Base-by-base conservation (phyloP, 2,888 invertebrate genomes). In the Drosophila imparisetae region DNA sequence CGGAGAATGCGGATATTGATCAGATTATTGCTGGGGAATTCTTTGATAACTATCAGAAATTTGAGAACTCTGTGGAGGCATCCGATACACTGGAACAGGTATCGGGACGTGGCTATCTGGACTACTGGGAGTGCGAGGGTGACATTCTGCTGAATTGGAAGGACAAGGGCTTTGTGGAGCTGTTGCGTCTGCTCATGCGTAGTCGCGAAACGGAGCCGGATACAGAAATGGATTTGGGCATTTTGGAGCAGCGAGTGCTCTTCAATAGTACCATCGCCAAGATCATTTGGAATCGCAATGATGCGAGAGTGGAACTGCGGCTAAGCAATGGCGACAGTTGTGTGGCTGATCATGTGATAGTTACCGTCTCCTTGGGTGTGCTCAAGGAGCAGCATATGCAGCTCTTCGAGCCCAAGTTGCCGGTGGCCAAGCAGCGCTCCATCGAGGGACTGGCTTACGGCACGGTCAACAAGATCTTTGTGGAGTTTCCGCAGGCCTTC, bases 81-180 rank as follows among this genome's bases (percentile, higher is more conserved):
- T 94, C 96, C 83, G 94, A 95, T 93, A 91, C 94, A 80, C 93
- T 97, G 95, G 93, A 94, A 93, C 94, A 95, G 58, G 94, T 96
- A 36, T 96, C 97, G 0, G 94, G 96, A 0, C 93, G 93, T 70
- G 95, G 95, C 0, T 93, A 95, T 55, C 92, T 94, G 1, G 95
- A 96, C 75, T 96, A 95, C 83, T 94, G 95, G 94, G 93, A 93
- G 2, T 96, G 96, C 88, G 95, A 95, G 30, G 97, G 97, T 4
- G 95, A 97, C 90, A 93, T 93, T 49, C 92, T 95, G 80, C 92
- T 96, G 0, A 95, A 96, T 88, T 98, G 97, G 97, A 96, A 96
- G 84, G 94, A 95, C 63, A 94, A 94, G 72, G 97, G 97, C 1
- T 97, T 95, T 87, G 94, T 94, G 77, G 95, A 94, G 40, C 93